A percentile compares a stretch with the other conserved stretches of the same genome.
phyloP scores from a whole-genome alignment of 2,113 vertebrate genomes.

The Strix uralensis region DNA sequence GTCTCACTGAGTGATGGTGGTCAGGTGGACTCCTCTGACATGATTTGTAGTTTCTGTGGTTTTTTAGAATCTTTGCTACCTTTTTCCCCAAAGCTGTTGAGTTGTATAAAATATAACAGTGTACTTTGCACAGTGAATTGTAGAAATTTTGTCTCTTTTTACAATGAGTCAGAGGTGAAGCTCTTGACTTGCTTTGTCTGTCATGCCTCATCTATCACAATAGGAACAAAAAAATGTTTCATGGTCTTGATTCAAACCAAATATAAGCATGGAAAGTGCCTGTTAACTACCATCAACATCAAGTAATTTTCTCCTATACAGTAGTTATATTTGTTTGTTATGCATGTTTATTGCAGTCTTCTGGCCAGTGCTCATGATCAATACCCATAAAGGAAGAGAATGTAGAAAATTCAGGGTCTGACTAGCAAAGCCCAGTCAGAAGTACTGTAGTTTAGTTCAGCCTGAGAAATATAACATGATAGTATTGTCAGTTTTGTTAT shows the following conservation, averaged over 20 bases:
- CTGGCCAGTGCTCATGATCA: conserved; percentile 11
- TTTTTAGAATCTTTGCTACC: background rate
- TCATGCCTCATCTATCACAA: conserved; percentile 10
- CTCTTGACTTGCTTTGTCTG: background rate
- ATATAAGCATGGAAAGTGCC: conserved; percentile 9
- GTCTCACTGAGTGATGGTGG: background rate
- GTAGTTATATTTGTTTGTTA: conserved; percentile 35
- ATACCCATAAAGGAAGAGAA: conserved; percentile 25
- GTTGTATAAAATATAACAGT: background rate
- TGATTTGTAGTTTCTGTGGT: background rate
- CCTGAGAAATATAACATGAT: background rate
- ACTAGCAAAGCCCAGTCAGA: background rate
- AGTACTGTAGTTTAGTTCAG: background rate
- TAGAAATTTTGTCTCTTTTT: background rate
- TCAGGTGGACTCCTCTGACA: background rate
- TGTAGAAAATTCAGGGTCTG: background rate
- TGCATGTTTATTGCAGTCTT: conserved; percentile 2
- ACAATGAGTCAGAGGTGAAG: background rate
- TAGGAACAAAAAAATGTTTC: background rate
- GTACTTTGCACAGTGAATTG: background rate
- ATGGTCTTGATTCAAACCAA: conserved; percentile 7
- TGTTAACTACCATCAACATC: conserved; percentile 34
- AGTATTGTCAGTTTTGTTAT: background rate
- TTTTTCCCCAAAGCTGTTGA: background rate
- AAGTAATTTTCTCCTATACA: conserved; percentile 17